Evolutionary conservation across 2,888 invertebrate genomes (phyloP).

Genomic region (Diaprepes abbreviatus): DNA sequence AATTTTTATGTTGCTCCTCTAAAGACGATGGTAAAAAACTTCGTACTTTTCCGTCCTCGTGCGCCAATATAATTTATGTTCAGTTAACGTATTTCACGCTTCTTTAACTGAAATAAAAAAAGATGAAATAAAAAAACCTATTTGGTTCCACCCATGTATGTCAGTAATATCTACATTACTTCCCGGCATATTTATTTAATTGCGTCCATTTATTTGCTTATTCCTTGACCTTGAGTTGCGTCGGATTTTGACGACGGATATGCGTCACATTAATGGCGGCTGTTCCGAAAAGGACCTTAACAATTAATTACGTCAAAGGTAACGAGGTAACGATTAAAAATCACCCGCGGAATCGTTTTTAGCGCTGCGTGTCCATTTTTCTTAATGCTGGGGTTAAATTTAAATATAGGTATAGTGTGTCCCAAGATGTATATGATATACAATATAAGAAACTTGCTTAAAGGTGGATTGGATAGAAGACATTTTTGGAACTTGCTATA

Average conservation of each 20-base stretch:
- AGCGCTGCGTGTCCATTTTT: constrained; percentile 39
- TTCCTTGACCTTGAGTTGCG: constrained; percentile 33
- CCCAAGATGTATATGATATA: too few relatives aligned
- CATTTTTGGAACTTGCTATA: too few relatives aligned
- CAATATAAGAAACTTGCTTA: too few relatives aligned
- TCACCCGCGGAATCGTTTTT: constrained; percentile 17
- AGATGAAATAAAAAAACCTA: background rate
- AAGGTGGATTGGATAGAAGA: too few relatives aligned
- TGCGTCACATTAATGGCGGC: constrained; percentile 35
- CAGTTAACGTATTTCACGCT: background rate
- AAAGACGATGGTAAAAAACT: too few relatives aligned
- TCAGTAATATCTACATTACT: constrained; percentile 25
- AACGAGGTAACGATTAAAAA: constrained; percentile 38
- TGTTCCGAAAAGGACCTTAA: constrained; percentile 39
- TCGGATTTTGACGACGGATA: constrained; percentile 36
- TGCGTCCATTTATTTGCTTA: constrained; percentile 37
- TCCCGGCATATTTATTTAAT: constrained; percentile 45
- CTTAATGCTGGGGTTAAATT: constrained; percentile 36
- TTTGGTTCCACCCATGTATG: constrained; percentile 29
- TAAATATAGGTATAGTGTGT: too few relatives aligned
- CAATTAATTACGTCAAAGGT: constrained; percentile 44
- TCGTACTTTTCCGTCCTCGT: too few relatives aligned
- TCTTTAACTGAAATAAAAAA: background rate
- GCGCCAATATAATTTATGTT: too few relatives aligned
- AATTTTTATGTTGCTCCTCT: too few relatives aligned